Conservation (phyloP, 2,113 vertebrate genomes). For the Tiliqua scincoides region DNA sequence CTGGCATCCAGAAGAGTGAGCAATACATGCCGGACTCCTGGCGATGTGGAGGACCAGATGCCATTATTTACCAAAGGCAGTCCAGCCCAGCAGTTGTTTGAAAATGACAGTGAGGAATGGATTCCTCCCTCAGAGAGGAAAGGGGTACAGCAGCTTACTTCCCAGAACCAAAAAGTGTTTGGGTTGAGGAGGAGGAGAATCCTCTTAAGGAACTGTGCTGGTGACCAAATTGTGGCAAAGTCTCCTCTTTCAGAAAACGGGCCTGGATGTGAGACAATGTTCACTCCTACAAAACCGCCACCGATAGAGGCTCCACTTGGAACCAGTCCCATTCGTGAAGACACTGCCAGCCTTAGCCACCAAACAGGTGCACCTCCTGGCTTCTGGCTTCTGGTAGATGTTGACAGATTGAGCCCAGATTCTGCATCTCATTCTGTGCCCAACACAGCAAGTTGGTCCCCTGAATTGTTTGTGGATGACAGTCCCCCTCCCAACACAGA, state of each 20-base stretch:
- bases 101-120: constrained; percentile 49
- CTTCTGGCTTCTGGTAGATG: constrained; percentile 17
- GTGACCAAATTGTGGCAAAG: not conserved
- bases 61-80: not conserved
- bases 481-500: not conserved
- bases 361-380: not conserved
- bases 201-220: not conserved
- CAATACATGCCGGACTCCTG: not conserved
- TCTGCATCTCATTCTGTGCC: not conserved
- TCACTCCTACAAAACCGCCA: constrained; percentile 6
- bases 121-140: constrained; percentile 61
- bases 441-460: constrained; percentile 69
- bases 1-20: constrained; percentile 27
- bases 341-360: constrained; percentile 1
- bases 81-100: not conserved
- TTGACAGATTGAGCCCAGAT: constrained; percentile 11
- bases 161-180: not conserved
- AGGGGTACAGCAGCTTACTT: constrained; percentile 18
- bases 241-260: constrained; percentile 36
- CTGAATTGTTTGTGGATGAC: constrained; percentile 76
- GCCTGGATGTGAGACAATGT: not conserved
- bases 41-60: not conserved
- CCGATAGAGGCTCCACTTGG: not conserved
- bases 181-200: not conserved
- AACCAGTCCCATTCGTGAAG: constrained; percentile 23